phyloP scores from a whole-genome alignment of 2,113 vertebrate species.

The Pelecanoides urinatrix region DNA sequence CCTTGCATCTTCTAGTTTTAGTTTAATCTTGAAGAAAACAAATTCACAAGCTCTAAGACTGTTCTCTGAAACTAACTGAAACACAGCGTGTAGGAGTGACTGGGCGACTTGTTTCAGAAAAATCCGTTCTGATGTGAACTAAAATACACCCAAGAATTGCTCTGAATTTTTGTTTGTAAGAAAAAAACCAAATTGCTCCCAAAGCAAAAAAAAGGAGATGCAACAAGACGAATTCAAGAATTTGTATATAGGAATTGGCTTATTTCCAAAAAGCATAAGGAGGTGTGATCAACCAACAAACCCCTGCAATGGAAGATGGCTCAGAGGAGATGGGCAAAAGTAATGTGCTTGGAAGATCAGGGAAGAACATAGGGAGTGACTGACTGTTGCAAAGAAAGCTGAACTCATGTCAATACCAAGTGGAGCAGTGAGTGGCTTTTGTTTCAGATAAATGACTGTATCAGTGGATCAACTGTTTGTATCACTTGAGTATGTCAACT shows the following conservation, averaged over 20 bases:
- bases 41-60: not conserved
- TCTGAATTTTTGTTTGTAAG: not conserved
- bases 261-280: not conserved
- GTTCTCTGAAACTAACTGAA: not conserved
- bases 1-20: not conserved
- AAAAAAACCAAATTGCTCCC: not conserved
- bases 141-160: not conserved
- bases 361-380: not conserved
- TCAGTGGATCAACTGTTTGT: not conserved
- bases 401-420: not conserved
- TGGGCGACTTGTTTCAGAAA: not conserved
- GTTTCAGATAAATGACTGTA: not conserved
- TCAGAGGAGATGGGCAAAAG: not conserved
- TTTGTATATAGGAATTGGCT: not conserved
- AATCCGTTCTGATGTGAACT: not conserved
- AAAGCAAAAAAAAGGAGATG: not conserved
- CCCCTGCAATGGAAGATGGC: not conserved
- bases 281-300: rapidly evolving
- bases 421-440: not conserved
- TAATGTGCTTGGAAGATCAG: not conserved
- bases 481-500: not conserved
- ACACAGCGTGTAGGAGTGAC: not conserved
- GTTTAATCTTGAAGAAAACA: not conserved
- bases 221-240: rapidly evolving
- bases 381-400: not conserved